phyloP scores from a whole-genome alignment of 2,797 vertebrate genomes.

The Mormyrus hasselquistii region DNA sequence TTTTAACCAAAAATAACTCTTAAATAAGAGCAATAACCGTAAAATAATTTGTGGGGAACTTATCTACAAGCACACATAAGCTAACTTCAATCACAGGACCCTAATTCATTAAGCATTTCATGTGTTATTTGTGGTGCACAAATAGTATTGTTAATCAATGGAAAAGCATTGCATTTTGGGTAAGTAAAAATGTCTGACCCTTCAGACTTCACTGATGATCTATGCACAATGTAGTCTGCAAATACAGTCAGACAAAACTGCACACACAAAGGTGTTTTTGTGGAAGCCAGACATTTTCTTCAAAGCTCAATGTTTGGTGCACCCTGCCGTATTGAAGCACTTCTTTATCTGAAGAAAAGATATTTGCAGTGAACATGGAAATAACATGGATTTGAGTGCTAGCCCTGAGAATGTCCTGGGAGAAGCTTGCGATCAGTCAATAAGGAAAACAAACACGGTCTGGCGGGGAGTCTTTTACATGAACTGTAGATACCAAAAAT shows the following conservation, averaged over 20 bases:
- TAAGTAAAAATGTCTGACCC: not conserved
- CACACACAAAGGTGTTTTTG: not conserved
- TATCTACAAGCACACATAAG: not conserved
- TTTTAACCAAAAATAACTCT: not conserved
- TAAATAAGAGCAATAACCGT: not conserved
- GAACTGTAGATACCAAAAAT: not conserved
- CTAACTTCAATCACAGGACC: not conserved
- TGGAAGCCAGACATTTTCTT: not conserved
- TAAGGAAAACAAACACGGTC: not conserved
- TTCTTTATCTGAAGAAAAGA: not conserved
- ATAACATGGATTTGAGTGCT: not conserved
- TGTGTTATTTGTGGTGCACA: not conserved
- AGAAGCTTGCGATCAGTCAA: slow-evolving; percentile 6
- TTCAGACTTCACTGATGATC: not conserved
- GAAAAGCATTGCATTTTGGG: slow-evolving; percentile 12
- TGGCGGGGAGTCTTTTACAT: not conserved
- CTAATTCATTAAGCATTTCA: not conserved
- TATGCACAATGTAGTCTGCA: not conserved
- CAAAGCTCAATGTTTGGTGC: not conserved
- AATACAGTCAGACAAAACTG: not conserved
- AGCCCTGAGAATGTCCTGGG: not conserved
- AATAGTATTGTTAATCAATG: slow-evolving; percentile 10
- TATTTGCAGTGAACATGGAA: not conserved
- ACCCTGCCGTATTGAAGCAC: not conserved
- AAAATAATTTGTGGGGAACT: not conserved